Evolutionary conservation across 2,113 vertebrate genomes (phyloP), one percentile per base, ranked within the genome.

Genomic region (Saguinus midas): DNA sequence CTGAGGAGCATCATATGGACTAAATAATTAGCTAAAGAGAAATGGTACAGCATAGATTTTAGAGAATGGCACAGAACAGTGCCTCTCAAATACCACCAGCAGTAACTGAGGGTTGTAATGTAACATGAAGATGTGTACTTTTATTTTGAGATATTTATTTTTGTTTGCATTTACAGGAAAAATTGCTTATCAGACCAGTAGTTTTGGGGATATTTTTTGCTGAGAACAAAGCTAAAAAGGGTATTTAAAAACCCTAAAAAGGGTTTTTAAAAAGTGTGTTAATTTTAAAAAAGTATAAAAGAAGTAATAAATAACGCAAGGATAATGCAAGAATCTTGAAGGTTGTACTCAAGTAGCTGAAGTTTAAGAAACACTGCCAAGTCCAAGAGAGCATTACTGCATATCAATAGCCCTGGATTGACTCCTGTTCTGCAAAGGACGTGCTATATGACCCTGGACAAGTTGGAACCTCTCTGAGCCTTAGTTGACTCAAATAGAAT

Each of bases 11-110:
- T 81, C 80, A 85, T 75, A 90, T 87, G 82, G 57, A 96, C 93
- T 93, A 92, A 95, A 93, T 79, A 75, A 96, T 93, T 96, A 96
- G 87, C 87, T 83, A 79, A 90, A 96, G 84, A 82, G 48, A 90
- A 86, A 88, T 3, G 23, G 66, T n/a, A 55, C 16, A 40, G 93
- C 86, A 91, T 50, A 61, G 72, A 80, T 96, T 89, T 93, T 52
- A 91, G 75, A 86, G 52, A 90, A 55, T 25, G 61, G 86, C 70
- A 27, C 27, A 57, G 13, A 94, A 86, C 16, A 17, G 0, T 5
- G 50, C 32, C 79, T 96, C 64, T 81, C 35, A 58, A 45, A 40
- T 50, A 55, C n/a, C 50, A 40, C 20, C 73, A 37, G 23, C 16
- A 61, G 48, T 80, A 73, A 95, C 2, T 58, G 92, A 55, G 21